A percentile compares a stretch with the other conserved stretches of the same genome.
Conservation (phyloP, 2,113 vertebrate species). For the Ammodytes marinus region DNA sequence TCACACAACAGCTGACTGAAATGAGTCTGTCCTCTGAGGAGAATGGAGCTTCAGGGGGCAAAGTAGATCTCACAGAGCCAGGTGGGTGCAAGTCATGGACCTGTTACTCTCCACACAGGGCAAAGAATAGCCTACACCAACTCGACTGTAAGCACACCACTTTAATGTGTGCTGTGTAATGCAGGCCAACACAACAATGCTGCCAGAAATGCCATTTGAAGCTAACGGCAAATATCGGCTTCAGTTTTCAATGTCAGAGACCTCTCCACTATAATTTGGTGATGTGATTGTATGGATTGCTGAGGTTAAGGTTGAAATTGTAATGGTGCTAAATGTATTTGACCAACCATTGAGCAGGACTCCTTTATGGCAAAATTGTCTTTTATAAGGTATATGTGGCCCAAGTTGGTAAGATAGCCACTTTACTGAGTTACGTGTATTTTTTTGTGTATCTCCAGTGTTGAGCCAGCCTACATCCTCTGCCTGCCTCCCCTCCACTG, state of each 20-base stretch:
- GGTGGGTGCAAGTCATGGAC: slow-evolving; percentile 56
- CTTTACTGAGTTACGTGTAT: neutral
- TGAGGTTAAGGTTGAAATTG: no score
- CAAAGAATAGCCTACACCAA: neutral
- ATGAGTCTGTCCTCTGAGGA: slow-evolving; percentile 90
- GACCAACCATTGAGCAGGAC: neutral
- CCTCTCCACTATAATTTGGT: neutral
- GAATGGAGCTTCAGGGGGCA: slow-evolving; percentile 62
- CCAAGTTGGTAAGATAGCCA: neutral
- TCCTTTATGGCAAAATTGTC: neutral
- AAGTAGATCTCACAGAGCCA: slow-evolving; percentile 68
- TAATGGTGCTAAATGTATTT: neutral
- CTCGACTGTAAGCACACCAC: no score
- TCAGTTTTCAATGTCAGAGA: neutral
- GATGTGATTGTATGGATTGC: no score
- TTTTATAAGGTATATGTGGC: no score
- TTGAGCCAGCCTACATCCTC: slow-evolving; percentile 74
- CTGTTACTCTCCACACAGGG: neutral
- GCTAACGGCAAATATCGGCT: neutral
- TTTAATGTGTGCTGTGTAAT: neutral
- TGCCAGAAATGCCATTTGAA: neutral
- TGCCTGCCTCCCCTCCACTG: slow-evolving; percentile 55
- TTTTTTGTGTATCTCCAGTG: slow-evolving; percentile 49
- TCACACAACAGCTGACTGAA: slow-evolving; percentile 91
- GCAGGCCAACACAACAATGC: neutral